These are phyloP conservation scores for Drosophila mettleri DNA, from an alignment of 2,888 invertebrate species.

Conservation along the genomic window DNA sequence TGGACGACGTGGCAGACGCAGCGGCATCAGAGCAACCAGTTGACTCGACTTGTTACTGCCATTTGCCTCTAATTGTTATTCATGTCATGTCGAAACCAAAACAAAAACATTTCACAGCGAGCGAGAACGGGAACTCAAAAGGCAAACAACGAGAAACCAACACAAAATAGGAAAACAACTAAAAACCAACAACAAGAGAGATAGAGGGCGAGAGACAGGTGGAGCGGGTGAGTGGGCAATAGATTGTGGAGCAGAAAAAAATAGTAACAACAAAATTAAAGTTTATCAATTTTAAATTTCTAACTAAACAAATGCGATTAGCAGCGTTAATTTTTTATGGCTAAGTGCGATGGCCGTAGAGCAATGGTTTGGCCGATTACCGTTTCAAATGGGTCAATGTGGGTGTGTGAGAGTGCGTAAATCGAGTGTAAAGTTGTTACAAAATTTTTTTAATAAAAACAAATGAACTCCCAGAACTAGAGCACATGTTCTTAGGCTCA, in stretches of 20 bases:
- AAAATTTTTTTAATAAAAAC: too few relatives aligned
- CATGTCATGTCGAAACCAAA: slow-evolving; percentile 15
- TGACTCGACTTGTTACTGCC: slow-evolving; percentile 15
- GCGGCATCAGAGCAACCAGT: slow-evolving; percentile 26
- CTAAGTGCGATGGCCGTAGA: neutral
- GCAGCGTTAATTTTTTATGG: neutral
- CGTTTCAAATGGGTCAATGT: slow-evolving; percentile 25
- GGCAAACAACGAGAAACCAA: neutral
- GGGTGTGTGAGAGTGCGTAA: neutral
- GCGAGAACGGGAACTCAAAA: slow-evolving; percentile 4
- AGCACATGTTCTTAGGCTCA: too few relatives aligned
- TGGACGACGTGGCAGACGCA: slow-evolving; percentile 38
- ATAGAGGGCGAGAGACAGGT: neutral
- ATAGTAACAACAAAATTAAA: neutral
- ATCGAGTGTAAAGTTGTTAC: too few relatives aligned
- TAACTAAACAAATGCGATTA: slow-evolving; percentile 35
- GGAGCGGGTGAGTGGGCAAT: neutral
- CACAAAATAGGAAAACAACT: neutral
- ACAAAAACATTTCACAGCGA: slow-evolving; percentile 6
- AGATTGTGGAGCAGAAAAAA: neutral
- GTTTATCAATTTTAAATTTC: slow-evolving; percentile 32
- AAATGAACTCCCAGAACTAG: too few relatives aligned
- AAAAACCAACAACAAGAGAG: neutral
- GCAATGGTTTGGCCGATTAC: neutral
- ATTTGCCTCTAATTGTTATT: slow-evolving; percentile 18